Evolutionary conservation across 35 echinoderm and acorn worm genomes (phyloP), one percentile per base, ranked within the genome.

Genomic region (Ophiothrix spiculata): DNA sequence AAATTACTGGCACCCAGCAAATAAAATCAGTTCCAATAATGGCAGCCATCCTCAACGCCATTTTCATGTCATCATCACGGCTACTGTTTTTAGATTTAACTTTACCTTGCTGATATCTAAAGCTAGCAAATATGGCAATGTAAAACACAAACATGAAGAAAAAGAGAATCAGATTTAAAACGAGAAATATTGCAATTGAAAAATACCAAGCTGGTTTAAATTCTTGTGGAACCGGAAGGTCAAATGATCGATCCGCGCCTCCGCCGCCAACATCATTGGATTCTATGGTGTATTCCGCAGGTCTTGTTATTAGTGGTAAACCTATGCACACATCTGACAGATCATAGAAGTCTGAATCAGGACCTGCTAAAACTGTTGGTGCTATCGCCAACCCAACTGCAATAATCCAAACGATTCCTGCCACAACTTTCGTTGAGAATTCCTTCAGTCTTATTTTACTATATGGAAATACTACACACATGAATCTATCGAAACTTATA

Each of bases 1-100:
- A 39, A 21, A 99, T 94, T 42, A 99, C 83, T 0, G 96, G 96
- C 69, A 94, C 63, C 96, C 96, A 99, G 63, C 96, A 99, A 0
- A 88, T 37, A 23, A 94, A 88, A 77, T 99, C 92, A 0, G 92
- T 94, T 28, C 88, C 86, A 8, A 99, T 84, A 19, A 99, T 89
- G 32, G 94, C 31, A 0, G 92, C 89, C 96, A 99, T 99, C 46
- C 78, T 91, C 12, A 74, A 38, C 33, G 96, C 96, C 82, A 99
- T 91, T 54, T 91, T 97, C 11, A 97, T 86, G 39, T 97, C 91
- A 16, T 92, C 81, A 0, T 37, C 63, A 15, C 32, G 63, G 21
- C 33, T 86, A 35, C 83, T 84, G 34, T 49, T 46, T 36, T 85
- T 38, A 36, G 16, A 19, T 25, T 78, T 75, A 0, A 86, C 82